Base-by-base conservation (phyloP, 1,140 invertebrate genomes). In the Drosophila persimilis region DNA sequence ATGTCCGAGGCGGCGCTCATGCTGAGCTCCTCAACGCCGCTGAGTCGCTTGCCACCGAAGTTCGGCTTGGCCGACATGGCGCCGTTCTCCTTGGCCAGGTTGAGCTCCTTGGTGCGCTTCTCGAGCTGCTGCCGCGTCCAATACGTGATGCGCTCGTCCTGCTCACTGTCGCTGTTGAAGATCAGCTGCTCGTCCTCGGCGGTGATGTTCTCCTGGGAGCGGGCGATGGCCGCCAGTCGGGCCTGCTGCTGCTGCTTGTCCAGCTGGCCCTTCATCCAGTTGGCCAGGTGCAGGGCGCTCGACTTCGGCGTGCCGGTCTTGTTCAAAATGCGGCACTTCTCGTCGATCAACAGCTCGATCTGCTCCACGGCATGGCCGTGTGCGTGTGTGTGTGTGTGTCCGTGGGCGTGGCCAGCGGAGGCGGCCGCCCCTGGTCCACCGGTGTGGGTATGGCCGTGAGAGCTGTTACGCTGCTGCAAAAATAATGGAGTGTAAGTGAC, bases 71-170 rank as follows among this genome's bases (percentile, higher is more conserved):
- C 92, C 8, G 91, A 90, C 1, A 81, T 73, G 5, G 55, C 61
- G 6, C 81, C 83, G 89, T 93, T 81, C 75, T 86, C 92, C 20
- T 84, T 85, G 76, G 80, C 60, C 61, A 95, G 81, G 61, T 94
- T 93, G n/a, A 95, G 84, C 85, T 95, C 94, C 84, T 94, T 93
- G 15, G 94, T 94, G 53, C 94, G 92, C 71, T 94, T 94, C 70
- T 94, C 92, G 65, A 95, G 81, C 85, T 94, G 94, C 81, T 95
- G 94, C 20, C 94, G 92, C 45, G 95, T 96, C 95, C 96, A 96
- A 53, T 94, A 93, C 55, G 94, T 94, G 31, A 91, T 91, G 8
- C 92, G 90, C 90, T 94, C 91, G 73, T 93, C 73, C 91, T 93
- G 86, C 81, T 74, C 92, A 91, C 90, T 93, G 91, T 90, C 92